These are phyloP conservation scores for Ptychoptera contaminata DNA, from an alignment of 2,888 invertebrate species.

Conservation along the genomic window DNA sequence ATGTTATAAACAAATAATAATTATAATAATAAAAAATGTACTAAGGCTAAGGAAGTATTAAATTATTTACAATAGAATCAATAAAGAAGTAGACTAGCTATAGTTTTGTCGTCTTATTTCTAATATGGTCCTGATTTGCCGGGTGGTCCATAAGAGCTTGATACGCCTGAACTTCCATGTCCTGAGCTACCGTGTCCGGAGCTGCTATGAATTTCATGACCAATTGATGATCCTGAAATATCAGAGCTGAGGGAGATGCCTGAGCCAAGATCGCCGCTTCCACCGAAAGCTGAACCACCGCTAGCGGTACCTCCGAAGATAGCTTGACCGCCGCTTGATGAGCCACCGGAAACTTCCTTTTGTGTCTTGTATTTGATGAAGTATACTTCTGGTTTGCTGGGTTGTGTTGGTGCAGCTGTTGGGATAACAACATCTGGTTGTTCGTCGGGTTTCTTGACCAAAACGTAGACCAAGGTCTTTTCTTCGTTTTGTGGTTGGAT, in stretches of 20 bases:
- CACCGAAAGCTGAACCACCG: constrained; percentile 11
- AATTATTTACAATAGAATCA: constrained; percentile 15
- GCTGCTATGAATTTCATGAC: constrained; percentile 9
- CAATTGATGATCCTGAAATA: neutral
- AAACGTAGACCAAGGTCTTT: constrained; percentile 75
- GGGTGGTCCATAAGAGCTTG: constrained; percentile 45
- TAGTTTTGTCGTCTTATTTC: constrained; percentile 12
- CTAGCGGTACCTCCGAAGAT: constrained; percentile 13
- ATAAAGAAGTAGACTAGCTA: constrained; percentile 15
- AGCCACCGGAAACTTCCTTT: constrained; percentile 15
- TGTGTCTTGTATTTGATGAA: constrained; percentile 46
- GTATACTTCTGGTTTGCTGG: constrained; percentile 80
- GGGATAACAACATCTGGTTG: constrained; percentile 67
- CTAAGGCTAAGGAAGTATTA: constrained; percentile 11
- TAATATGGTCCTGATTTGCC: constrained; percentile 51
- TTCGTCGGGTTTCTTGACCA: constrained; percentile 78
- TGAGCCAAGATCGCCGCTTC: constrained; percentile 18
- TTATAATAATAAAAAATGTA: neutral
- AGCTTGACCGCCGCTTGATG: constrained; percentile 20
- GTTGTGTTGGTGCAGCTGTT: constrained; percentile 62
- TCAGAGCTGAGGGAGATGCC: constrained; percentile 10
- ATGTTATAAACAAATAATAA: constrained; percentile 4
- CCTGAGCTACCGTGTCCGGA: constrained; percentile 14
- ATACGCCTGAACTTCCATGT: constrained; percentile 20
- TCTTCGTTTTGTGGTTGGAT: constrained; percentile 69